phyloP scores from a whole-genome alignment of 1,140 invertebrate species.

The Tetragonula clypearis region DNA sequence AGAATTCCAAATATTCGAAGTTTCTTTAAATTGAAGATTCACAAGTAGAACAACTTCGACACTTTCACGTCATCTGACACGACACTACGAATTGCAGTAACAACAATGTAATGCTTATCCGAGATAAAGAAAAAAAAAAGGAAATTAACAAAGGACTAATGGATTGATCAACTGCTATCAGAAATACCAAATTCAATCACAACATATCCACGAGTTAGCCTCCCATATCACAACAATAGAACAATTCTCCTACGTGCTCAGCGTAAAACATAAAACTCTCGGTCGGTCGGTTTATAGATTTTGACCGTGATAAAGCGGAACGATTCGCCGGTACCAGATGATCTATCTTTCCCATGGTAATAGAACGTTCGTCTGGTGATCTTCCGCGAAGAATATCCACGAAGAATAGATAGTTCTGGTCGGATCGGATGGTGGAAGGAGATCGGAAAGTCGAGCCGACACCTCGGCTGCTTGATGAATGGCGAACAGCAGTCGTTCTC shows the following conservation, averaged over 20 bases:
- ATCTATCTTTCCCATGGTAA: constrained; percentile 17
- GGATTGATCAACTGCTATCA: constrained; percentile 2
- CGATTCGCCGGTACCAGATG: constrained; percentile 7
- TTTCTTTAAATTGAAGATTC: too few species aligned
- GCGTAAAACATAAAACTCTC: not conserved
- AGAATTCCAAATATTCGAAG: too few species aligned
- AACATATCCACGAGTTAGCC: not conserved
- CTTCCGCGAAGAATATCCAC: constrained; percentile 5
- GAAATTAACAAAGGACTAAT: too few species aligned
- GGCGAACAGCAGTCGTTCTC: constrained; percentile 40
- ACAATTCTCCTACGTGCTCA: not conserved
- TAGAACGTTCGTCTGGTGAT: not conserved
- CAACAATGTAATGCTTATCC: too few species aligned
- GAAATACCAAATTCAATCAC: constrained; percentile 1
- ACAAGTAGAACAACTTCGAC: too few species aligned
- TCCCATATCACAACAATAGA: not conserved
- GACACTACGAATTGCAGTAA: too few species aligned
- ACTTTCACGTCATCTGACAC: too few species aligned
- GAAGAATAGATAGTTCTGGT: constrained; percentile 32
- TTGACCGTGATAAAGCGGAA: not conserved
- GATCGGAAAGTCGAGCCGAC: constrained; percentile 33
- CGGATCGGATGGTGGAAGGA: constrained; percentile 27
- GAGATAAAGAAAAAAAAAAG: too few species aligned
- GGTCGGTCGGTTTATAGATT: not conserved
- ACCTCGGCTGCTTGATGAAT: constrained; percentile 55